phyloP scores from a whole-genome alignment of 2,888 invertebrate genomes.

The Epinotia ramella region DNA sequence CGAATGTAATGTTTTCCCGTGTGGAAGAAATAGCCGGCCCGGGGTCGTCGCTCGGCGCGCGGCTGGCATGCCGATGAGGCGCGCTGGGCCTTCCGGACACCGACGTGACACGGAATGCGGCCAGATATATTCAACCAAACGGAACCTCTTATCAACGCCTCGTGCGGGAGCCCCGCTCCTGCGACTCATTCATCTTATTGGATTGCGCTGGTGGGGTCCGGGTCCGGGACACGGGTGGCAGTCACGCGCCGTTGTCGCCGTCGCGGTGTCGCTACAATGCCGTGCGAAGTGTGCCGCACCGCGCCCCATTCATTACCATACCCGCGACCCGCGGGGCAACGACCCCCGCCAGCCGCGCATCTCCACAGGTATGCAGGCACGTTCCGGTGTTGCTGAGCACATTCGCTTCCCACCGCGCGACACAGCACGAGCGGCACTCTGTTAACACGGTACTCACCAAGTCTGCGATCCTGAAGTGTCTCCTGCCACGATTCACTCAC shows the following conservation, averaged over 20 bases:
- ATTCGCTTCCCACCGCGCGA: neutral
- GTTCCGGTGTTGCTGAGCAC: slow-evolving; percentile 3
- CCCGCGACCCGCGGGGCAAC: slow-evolving; percentile 36
- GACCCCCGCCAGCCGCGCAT: slow-evolving; percentile 26
- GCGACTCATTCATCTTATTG: slow-evolving; percentile 1
- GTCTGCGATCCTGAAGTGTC: neutral
- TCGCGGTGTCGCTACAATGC: slow-evolving; percentile 27
- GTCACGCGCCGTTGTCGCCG: slow-evolving; percentile 23
- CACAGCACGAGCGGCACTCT: neutral
- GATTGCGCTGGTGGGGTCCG: neutral
- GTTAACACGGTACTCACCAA: slow-evolving; percentile 29
- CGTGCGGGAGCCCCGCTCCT: neutral
- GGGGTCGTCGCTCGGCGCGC: slow-evolving; percentile 2
- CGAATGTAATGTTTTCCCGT: slow-evolving; percentile 15
- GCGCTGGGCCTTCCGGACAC: neutral
- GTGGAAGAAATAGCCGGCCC: slow-evolving; percentile 17
- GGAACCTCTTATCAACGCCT: neutral
- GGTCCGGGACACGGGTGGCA: slow-evolving; percentile 26
- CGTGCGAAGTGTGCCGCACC: slow-evolving; percentile 39
- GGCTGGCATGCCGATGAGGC: slow-evolving; percentile 15
- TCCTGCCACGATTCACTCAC: slow-evolving; percentile 35
- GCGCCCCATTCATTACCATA: slow-evolving; percentile 36
- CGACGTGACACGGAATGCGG: neutral
- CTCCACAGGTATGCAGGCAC: slow-evolving; percentile 29
- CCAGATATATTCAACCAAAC: neutral